Percentiles rank a stretch among this genome's conserved stretches.
These are phyloP conservation scores for Nematopogon swammerdamellus DNA, from an alignment of 2,888 invertebrate genomes.

Conservation along the genomic window DNA sequence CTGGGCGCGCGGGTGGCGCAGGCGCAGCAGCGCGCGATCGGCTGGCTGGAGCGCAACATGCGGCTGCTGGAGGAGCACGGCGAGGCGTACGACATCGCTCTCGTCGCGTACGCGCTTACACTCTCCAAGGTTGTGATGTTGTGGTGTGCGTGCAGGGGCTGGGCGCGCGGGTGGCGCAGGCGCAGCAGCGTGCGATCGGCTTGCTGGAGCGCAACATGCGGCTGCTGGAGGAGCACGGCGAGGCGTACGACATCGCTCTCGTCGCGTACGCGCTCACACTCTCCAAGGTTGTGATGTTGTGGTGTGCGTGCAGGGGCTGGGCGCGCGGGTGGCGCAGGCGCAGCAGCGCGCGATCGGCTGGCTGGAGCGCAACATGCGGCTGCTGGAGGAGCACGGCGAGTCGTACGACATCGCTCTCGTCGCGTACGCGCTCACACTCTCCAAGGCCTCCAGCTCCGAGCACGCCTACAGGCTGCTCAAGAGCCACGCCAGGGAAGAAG, in stretches of 20 bases:
- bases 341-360: constrained; percentile 73
- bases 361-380: constrained; percentile 78
- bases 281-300: too few species aligned
- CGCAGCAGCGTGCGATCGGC: constrained; percentile 68
- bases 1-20: constrained; percentile 73
- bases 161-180: constrained; percentile 72
- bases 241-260: constrained; percentile 83
- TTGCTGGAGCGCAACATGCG: constrained; percentile 85
- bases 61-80: constrained; percentile 67
- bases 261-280: constrained; percentile 85
- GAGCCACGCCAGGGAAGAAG: constrained; percentile 63
- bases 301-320: constrained; percentile 52
- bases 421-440: constrained; percentile 80
- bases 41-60: constrained; percentile 81
- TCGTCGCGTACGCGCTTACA: constrained; percentile 86
- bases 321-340: constrained; percentile 72
- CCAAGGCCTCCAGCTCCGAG: constrained; percentile 83
- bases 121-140: too few species aligned
- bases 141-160: too few species aligned
- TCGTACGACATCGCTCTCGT: constrained; percentile 87
- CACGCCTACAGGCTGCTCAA: constrained; percentile 74
- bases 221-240: constrained; percentile 65
- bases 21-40: constrained; percentile 71
- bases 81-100: constrained; percentile 80
- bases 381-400: constrained; percentile 66